These are phyloP conservation scores for Galerucella pusilla DNA, from an alignment of 2,888 invertebrate genomes.

Conservation along the genomic window DNA sequence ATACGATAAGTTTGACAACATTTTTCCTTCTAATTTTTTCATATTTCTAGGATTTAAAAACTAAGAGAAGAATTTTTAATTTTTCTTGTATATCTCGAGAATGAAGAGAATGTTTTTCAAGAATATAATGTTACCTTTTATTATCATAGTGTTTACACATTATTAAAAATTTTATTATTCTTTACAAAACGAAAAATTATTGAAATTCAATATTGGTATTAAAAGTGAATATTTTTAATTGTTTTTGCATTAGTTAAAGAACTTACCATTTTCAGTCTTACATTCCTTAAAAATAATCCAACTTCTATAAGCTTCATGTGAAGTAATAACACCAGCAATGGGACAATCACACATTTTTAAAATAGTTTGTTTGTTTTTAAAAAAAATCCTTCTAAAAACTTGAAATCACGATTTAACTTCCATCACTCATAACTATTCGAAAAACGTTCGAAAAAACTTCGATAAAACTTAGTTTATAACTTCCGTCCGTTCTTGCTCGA, in stretches of 20 bases:
- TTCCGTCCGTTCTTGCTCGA: conserved; percentile 20
- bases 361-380: neutral
- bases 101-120: too few relatives aligned
- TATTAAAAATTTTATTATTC: too few relatives aligned
- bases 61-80: too few relatives aligned
- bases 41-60: too few relatives aligned
- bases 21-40: too few relatives aligned
- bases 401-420: conserved; percentile 1
- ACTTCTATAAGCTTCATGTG: conserved; percentile 78
- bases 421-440: neutral
- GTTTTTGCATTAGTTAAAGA: neutral
- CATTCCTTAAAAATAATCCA: conserved; percentile 81
- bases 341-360: conserved; percentile 70
- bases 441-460: neutral
- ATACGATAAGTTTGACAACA: too few relatives aligned
- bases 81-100: too few relatives aligned
- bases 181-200: too few relatives aligned
- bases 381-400: neutral
- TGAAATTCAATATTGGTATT: too few relatives aligned
- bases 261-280: conserved; percentile 61
- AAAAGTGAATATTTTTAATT: too few relatives aligned
- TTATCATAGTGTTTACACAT: too few relatives aligned
- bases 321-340: conserved; percentile 70
- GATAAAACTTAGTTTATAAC: conserved; percentile 13
- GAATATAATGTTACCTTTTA: too few relatives aligned